Evolutionary conservation across 2,113 vertebrate genomes (phyloP), one percentile per base, ranked within the genome.

Genomic region (Fregata magnificens): DNA sequence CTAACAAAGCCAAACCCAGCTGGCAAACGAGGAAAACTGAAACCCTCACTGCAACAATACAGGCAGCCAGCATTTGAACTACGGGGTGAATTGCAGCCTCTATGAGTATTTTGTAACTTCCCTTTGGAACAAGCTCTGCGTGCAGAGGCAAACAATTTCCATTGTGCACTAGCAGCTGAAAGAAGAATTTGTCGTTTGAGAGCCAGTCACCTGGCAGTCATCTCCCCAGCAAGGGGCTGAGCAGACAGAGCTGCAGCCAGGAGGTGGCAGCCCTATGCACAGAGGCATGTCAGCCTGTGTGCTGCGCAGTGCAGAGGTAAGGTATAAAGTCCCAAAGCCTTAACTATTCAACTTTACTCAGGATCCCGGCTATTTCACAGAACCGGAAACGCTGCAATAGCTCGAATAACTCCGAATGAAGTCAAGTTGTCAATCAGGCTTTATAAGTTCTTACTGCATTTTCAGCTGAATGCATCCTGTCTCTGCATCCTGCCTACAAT

Each of bases 241-340:
- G 82, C 50, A 22, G 69, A 3, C 6, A 11, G 62, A 24, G 56
- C 72, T 20, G 80, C 63, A 73, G 82, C 69, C 91, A 14, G 90
- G 82, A 94, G 93, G 44, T 44, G 85, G 92, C 93, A 83, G 82
- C 66, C 14, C 61, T 12, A 25, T 1, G n/a, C 24, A 1, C 34
- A 4, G 47, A 26, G 55, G 56, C 44, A 5, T 2, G 1, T 10
- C 70, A 10, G 40, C 34, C 44, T 1, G 4, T 2, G 26, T 28
- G 0, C 34, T 2, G 31, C 1, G 2, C 22, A 3, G 4, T 0
- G 36, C 55, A 10, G 16, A 10, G 19, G 16, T 17, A 1, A 16
- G 10, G 21, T 22, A 5, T 2, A 5, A 38, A 20, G 5, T 32
- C 47, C 47, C 55, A 4, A 10, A 69, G 44, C 65, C n/a, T 45